phyloP scores from a whole-genome alignment of 2,888 invertebrate species.

The Drosophila paramelanica region DNA sequence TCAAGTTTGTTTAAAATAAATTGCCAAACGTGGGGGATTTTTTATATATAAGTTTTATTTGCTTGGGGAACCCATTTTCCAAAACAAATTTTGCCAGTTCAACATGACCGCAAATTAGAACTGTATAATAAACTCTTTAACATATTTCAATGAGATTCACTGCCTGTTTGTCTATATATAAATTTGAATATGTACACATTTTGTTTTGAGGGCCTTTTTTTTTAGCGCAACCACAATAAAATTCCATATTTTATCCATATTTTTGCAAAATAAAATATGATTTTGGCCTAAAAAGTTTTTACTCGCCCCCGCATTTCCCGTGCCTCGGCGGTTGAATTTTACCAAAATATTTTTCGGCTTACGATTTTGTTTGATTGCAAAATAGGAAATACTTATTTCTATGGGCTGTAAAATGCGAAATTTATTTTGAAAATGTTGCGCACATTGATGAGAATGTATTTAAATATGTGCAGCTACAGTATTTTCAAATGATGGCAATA shows the following conservation, averaged over 20 bases:
- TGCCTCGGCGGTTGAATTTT: constrained; percentile 19
- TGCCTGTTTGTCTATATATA: constrained; percentile 9
- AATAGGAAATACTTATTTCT: not conserved
- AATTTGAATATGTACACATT: not conserved
- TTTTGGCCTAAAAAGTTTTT: constrained; percentile 9
- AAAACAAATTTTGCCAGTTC: constrained; percentile 21
- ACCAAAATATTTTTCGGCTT: constrained; percentile 46
- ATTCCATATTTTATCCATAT: constrained; percentile 23
- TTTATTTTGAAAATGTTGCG: constrained; percentile 1
- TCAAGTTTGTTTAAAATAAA: constrained; percentile 21
- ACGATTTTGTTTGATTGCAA: constrained; percentile 19
- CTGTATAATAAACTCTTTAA: constrained; percentile 46
- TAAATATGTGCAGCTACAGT: not conserved
- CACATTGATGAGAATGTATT: not conserved
- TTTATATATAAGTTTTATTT: not conserved
- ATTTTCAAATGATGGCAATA: not conserved
- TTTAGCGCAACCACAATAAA: constrained; percentile 42
- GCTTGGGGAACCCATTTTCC: not conserved
- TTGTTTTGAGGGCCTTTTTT: constrained; percentile 10
- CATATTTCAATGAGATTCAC: constrained; percentile 23
- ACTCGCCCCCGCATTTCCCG: not conserved
- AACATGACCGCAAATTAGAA: constrained; percentile 43
- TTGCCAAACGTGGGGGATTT: constrained; percentile 2
- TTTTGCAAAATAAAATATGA: constrained; percentile 14
- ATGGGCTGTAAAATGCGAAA: not conserved